A percentile compares a stretch with the other conserved stretches of the same genome.
These are phyloP conservation scores for Malurus melanocephalus DNA, from an alignment of 2,113 vertebrate species.

Conservation along the genomic window DNA sequence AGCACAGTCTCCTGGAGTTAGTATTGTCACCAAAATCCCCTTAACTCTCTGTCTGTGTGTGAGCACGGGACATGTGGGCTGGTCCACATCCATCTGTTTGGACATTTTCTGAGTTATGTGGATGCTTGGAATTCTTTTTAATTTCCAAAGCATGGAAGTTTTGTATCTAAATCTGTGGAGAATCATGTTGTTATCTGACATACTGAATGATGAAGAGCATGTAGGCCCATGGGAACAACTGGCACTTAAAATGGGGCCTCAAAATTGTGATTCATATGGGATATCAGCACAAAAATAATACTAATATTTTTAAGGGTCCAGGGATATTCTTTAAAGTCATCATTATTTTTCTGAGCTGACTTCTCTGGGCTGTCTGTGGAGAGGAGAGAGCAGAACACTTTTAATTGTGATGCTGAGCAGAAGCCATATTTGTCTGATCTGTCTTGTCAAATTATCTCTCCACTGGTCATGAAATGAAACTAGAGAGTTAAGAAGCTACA, in stretches of 20 bases:
- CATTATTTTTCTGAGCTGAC: neutral
- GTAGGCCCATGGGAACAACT: neutral
- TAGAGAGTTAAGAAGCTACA: neutral
- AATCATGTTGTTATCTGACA: neutral
- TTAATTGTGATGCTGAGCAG: neutral
- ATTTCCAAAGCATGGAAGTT: constrained; percentile 22
- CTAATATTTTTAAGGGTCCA: neutral
- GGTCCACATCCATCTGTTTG: neutral
- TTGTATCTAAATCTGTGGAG: neutral
- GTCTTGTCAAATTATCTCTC: neutral
- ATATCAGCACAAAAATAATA: neutral
- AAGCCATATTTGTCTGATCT: neutral
- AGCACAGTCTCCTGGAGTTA: neutral
- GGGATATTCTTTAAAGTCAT: neutral
- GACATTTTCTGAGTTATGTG: constrained; percentile 3
- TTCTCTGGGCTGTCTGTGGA: neutral
- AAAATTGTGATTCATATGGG: neutral
- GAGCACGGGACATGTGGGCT: neutral
- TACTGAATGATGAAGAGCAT: neutral
- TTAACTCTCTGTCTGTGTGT: neutral
- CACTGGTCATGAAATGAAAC: neutral
- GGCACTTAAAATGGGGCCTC: neutral
- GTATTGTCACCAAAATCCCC: neutral
- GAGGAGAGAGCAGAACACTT: neutral
- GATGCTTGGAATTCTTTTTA: constrained; percentile 18